Percentiles rank a stretch among this genome's conserved stretches.
Evolutionary conservation across 2,797 vertebrate species (phyloP).

Genomic region (Sebastes jordani): DNA sequence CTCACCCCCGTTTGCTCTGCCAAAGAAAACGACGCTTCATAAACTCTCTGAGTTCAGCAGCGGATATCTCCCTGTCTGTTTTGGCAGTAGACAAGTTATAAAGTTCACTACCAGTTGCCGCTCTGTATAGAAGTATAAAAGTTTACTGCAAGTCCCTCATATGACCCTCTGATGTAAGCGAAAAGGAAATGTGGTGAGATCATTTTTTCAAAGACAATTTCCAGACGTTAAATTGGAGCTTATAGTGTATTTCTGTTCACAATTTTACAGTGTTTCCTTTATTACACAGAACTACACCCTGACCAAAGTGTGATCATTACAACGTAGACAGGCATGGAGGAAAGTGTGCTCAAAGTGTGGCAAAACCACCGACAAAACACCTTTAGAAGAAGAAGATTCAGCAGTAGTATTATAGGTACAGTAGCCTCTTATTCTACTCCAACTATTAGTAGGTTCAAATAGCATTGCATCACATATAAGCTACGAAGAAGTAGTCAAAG

Average conservation of each 20-base stretch:
- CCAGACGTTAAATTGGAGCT: not conserved
- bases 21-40: conserved; percentile 66
- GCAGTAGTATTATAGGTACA: not conserved
- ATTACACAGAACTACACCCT: not conserved
- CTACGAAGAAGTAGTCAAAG: not conserved
- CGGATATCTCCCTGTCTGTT: conserved; percentile 34
- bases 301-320: fast-evolving
- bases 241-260: not conserved
- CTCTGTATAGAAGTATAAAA: not conserved
- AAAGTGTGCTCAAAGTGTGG: not conserved
- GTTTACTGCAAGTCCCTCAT: not conserved
- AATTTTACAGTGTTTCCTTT: not conserved
- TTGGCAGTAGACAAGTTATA: conserved; percentile 19
- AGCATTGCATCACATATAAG: not conserved
- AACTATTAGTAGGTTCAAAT: not conserved
- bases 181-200: not conserved
- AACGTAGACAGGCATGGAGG: not conserved
- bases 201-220: not conserved
- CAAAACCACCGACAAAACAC: not conserved
- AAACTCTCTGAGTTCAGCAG: conserved; percentile 56
- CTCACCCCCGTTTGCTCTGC: conserved; percentile 35
- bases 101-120: conserved; percentile 7
- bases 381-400: fast-evolving
- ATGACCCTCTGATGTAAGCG: not conserved
- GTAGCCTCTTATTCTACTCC: not conserved